Evolutionary conservation across 1,140 invertebrate genomes (phyloP).

Genomic region (Papilio polyxenes): DNA sequence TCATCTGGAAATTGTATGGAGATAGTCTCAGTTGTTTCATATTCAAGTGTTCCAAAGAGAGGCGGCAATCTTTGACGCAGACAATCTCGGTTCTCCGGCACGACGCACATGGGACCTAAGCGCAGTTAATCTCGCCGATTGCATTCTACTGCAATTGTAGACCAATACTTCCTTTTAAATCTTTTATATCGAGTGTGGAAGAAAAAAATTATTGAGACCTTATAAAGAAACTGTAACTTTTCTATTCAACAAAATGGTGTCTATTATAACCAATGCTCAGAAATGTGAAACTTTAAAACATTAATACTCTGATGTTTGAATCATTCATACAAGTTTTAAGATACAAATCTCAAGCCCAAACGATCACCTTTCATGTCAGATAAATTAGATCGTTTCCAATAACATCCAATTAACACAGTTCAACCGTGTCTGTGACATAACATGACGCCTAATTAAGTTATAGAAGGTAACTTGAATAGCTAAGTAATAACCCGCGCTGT

Average conservation of each 20-base stretch:
- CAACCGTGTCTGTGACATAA: neutral
- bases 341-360: neutral
- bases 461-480: constrained; percentile 2
- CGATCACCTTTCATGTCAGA: neutral
- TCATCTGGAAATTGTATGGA: neutral
- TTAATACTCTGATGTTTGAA: neutral
- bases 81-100: neutral
- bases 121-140: neutral
- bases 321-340: neutral
- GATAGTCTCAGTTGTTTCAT: neutral
- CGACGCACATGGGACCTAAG: neutral
- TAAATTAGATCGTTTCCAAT: neutral
- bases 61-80: neutral
- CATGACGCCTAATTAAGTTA: constrained; percentile 24
- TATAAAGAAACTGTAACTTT: too few relatives aligned
- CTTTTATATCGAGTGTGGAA: neutral
- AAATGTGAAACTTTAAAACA: neutral
- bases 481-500: neutral
- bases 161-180: neutral
- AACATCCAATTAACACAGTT: constrained; percentile 11
- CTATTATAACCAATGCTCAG: too few relatives aligned
- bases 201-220: too few relatives aligned
- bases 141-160: neutral
- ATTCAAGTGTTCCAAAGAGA: neutral
- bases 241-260: too few relatives aligned